Percentiles rank a stretch among this genome's conserved stretches.
These are phyloP conservation scores for Rhineura floridana DNA, from an alignment of 2,113 vertebrate species.

Conservation along the genomic window DNA sequence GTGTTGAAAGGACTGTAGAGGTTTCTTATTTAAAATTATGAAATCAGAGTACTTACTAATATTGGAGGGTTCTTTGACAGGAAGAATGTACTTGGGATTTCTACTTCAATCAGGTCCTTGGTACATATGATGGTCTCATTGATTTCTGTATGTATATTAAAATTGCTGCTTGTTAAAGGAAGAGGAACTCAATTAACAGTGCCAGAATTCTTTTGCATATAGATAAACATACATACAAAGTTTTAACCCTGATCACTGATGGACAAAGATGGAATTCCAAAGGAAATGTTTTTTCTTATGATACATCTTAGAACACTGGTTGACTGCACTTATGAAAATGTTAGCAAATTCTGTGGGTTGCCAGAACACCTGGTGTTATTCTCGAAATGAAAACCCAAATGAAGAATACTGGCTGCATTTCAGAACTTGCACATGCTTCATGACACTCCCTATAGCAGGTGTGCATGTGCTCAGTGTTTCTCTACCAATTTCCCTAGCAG, in stretches of 20 bases:
- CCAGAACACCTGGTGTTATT: neutral
- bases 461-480: neutral
- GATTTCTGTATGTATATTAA: slow-evolving; percentile 70
- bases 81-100: slow-evolving; percentile 78
- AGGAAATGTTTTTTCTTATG: neutral
- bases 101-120: slow-evolving; percentile 77
- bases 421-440: neutral
- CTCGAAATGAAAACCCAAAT: neutral
- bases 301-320: neutral
- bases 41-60: slow-evolving; percentile 62
- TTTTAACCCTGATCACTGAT: neutral
- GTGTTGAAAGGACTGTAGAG: neutral
- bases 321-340: neutral
- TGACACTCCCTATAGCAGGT: neutral
- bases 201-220: neutral
- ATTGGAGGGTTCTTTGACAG: slow-evolving; percentile 78
- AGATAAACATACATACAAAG: neutral
- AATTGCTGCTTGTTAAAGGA: neutral
- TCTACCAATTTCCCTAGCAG: neutral
- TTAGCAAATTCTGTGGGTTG: neutral
- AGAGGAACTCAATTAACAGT: neutral
- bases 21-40: neutral
- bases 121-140: slow-evolving; percentile 77
- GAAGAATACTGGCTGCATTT: neutral
- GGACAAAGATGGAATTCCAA: neutral